phyloP scores from a whole-genome alignment of 2,888 invertebrate genomes.

The Ophion ventricosus region DNA sequence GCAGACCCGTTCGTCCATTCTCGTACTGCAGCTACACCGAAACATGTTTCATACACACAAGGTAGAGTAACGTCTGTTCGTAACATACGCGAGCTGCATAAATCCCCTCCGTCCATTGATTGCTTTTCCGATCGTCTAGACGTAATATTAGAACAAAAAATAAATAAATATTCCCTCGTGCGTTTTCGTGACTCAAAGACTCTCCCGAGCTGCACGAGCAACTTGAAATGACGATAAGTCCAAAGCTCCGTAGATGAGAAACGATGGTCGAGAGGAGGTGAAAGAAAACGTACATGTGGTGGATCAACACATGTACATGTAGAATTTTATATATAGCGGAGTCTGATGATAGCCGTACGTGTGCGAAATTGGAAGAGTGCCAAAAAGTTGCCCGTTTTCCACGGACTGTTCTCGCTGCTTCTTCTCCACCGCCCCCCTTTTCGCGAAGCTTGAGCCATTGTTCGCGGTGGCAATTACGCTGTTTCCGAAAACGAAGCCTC shows the following conservation, averaged over 20 bases:
- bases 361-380: slow-evolving; percentile 66
- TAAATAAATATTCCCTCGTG: slow-evolving; percentile 42
- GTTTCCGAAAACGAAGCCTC: slow-evolving; percentile 68
- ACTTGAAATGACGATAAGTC: slow-evolving; percentile 10
- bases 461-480: slow-evolving; percentile 70
- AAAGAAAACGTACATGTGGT: slow-evolving; percentile 25
- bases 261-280: slow-evolving; percentile 16
- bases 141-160: slow-evolving; percentile 38
- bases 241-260: slow-evolving; percentile 22
- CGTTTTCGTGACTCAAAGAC: slow-evolving; percentile 50
- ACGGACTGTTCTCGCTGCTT: slow-evolving; percentile 47
- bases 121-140: slow-evolving; percentile 21
- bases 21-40: background rate
- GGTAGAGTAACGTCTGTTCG: background rate
- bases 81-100: slow-evolving; percentile 13
- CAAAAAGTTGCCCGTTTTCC: slow-evolving; percentile 67
- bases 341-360: slow-evolving; percentile 53
- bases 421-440: slow-evolving; percentile 21
- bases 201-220: slow-evolving; percentile 22
- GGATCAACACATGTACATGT: background rate
- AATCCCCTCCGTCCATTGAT: slow-evolving; percentile 19
- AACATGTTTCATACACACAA: background rate
- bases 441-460: slow-evolving; percentile 64
- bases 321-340: slow-evolving; percentile 3
- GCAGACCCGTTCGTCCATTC: background rate